These are phyloP conservation scores for Chauna torquata DNA, from an alignment of 2,113 vertebrate genomes.

Conservation along the genomic window DNA sequence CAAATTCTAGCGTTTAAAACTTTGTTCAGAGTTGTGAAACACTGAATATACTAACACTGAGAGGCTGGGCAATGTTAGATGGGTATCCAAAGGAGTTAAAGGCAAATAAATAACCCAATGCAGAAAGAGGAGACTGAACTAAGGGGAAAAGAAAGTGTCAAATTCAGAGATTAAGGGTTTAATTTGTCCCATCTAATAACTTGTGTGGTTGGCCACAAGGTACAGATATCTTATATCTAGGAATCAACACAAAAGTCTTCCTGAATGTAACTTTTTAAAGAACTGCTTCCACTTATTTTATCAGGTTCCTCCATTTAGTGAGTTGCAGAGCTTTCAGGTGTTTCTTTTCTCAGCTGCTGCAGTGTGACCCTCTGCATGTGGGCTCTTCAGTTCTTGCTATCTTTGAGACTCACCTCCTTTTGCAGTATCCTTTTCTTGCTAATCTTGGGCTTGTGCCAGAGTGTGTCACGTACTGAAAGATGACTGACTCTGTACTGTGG, in stretches of 20 bases:
- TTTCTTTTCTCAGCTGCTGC: rapidly evolving
- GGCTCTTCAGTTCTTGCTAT: not conserved
- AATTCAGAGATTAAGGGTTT: not conserved
- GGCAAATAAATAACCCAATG: not conserved
- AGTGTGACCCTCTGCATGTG: not conserved
- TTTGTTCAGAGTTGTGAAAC: not conserved
- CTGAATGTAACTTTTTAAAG: not conserved
- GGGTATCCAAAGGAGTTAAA: not conserved
- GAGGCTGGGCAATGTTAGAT: not conserved
- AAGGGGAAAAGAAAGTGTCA: not conserved
- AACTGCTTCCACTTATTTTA: not conserved
- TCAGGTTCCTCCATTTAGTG: not conserved
- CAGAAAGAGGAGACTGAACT: not conserved
- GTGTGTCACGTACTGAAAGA: rapidly evolving
- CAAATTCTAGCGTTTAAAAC: not conserved
- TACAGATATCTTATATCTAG: not conserved
- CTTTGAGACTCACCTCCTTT: not conserved
- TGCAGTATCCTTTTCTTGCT: not conserved
- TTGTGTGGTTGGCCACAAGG: not conserved
- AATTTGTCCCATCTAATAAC: not conserved
- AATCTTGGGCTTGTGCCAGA: not conserved
- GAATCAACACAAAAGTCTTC: not conserved
- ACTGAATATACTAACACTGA: not conserved
- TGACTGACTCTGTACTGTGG: not conserved
- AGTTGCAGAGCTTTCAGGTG: not conserved